These are phyloP conservation scores for Lineus longissimus DNA, from an alignment of 1,140 invertebrate species.

Conservation along the genomic window DNA sequence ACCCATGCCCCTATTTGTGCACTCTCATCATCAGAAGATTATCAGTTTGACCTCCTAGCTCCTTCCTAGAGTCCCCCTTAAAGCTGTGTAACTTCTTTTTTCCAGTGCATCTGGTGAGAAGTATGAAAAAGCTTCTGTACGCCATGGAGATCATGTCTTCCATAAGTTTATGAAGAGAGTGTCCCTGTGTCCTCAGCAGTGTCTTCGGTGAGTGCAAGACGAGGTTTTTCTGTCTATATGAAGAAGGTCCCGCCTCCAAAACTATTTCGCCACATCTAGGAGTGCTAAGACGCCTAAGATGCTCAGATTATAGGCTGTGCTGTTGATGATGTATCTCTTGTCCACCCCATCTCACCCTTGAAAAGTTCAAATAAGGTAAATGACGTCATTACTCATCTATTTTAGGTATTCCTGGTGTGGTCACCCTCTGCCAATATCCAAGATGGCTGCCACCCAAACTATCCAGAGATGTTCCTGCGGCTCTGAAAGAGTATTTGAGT, in stretches of 20 bases:
- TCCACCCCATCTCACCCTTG: no score
- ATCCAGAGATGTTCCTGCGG: slow-evolving; percentile 64
- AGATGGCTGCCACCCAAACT: background rate
- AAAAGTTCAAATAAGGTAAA: no score
- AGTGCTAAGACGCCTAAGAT: background rate
- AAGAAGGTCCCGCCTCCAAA: no score
- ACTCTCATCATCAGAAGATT: no score
- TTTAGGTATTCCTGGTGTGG: slow-evolving; percentile 5
- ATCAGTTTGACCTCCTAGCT: no score
- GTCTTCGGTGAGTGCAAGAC: no score
- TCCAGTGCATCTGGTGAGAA: slow-evolving; percentile 56
- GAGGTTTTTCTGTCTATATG: slow-evolving; percentile 58
- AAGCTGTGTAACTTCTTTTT: background rate
- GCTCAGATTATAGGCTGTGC: background rate
- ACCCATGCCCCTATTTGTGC: no score
- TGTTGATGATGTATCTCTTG: background rate
- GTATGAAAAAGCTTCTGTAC: slow-evolving; percentile 73
- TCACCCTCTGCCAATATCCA: background rate
- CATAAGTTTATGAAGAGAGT: slow-evolving; percentile 73
- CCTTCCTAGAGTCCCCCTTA: no score
- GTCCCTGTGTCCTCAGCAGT: slow-evolving; percentile 72
- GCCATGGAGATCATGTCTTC: slow-evolving; percentile 76
- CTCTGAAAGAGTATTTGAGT: slow-evolving; percentile 68
- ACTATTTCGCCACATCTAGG: background rate
- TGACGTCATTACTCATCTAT: background rate